Conservation (phyloP, 2,888 invertebrate genomes). For the Cheilosia pagana region DNA sequence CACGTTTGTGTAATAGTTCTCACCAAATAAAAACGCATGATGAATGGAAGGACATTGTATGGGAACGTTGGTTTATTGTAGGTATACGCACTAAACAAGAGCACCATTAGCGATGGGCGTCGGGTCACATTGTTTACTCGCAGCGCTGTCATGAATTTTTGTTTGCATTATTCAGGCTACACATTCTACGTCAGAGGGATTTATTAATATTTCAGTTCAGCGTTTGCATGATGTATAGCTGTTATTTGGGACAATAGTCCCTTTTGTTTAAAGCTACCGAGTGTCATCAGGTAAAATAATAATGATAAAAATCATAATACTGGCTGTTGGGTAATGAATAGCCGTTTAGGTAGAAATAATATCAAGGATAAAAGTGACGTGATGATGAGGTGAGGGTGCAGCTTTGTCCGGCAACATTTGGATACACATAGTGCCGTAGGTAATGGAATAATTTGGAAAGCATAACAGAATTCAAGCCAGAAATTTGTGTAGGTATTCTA, state of each 20-base stretch:
- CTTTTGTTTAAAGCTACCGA: slow-evolving; percentile 10
- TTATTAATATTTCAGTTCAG: neutral
- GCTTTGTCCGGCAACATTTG: neutral
- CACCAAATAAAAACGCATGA: too few relatives aligned
- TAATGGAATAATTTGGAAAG: neutral
- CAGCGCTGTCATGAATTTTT: slow-evolving; percentile 28
- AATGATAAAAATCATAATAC: slow-evolving; percentile 29
- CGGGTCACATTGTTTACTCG: neutral
- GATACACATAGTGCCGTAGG: neutral
- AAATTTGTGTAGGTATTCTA: too few relatives aligned
- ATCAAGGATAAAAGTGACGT: slow-evolving; percentile 27
- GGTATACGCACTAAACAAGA: neutral
- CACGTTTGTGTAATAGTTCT: neutral
- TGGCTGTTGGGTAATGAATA: slow-evolving; percentile 9
- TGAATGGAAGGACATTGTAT: too few relatives aligned
- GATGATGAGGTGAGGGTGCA: too few relatives aligned
- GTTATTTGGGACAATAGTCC: neutral
- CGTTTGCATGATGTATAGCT: neutral
- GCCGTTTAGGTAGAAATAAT: too few relatives aligned
- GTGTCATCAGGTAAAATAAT: slow-evolving; percentile 33
- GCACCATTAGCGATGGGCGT: neutral
- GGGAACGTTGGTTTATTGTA: too few relatives aligned
- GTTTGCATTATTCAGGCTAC: slow-evolving; percentile 23
- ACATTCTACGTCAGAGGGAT: slow-evolving; percentile 20
- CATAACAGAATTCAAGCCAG: neutral